Conservation (phyloP, 2,797 vertebrate species). For the Myotis planiceps region DNA sequence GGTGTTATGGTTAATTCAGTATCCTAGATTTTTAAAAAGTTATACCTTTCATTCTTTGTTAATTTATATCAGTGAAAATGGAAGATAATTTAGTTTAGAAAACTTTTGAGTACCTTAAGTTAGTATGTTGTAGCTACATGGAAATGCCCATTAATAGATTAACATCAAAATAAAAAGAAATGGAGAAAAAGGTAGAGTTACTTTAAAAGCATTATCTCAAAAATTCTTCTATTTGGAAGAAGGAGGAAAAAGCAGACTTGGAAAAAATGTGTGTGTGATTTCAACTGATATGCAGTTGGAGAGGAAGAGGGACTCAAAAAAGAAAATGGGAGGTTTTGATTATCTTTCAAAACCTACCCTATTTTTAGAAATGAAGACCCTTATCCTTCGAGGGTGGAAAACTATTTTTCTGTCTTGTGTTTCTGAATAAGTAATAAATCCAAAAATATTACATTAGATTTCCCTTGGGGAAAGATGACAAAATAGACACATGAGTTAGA, state of each 20-base stretch:
- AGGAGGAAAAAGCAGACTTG: neutral
- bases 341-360: neutral
- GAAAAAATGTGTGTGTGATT: neutral
- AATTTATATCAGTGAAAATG: neutral
- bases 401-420: neutral
- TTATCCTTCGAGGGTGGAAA: neutral
- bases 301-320: neutral
- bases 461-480: neutral
- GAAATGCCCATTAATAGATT: neutral
- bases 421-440: conserved; percentile 22
- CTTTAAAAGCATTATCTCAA: neutral
- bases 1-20: neutral
- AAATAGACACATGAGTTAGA: neutral
- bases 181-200: neutral
- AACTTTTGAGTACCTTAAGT: neutral
- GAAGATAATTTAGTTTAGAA: neutral
- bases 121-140: neutral
- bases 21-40: neutral
- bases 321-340: neutral
- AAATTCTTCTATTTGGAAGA: neutral
- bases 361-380: conserved; percentile 13
- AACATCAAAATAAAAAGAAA: neutral
- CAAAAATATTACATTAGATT: neutral
- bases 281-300: neutral
- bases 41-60: neutral